Evolutionary conservation across 2,797 vertebrate species (phyloP).

Genomic region (Threskiornis aethiopicus): DNA sequence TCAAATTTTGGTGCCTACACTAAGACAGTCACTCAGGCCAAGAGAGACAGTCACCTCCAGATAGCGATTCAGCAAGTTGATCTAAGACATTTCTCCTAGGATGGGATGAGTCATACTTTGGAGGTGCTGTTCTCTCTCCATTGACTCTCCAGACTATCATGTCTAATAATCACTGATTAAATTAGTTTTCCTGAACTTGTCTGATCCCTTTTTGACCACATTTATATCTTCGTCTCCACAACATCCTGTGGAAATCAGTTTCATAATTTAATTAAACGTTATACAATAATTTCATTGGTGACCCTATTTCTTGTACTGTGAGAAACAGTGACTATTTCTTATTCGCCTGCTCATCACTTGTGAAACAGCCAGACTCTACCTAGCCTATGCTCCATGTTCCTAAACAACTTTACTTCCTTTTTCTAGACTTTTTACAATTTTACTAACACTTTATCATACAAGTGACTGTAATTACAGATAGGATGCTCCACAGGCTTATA

Average conservation of each 20-base stretch:
- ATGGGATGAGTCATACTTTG: slow-evolving; percentile 36
- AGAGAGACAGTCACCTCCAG: background rate
- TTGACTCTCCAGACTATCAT: slow-evolving; percentile 48
- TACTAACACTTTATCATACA: background rate
- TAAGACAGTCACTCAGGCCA: background rate
- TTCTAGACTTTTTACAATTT: background rate
- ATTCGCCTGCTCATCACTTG: background rate
- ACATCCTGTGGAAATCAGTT: slow-evolving; percentile 56
- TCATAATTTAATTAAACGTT: background rate
- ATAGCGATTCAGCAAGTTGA: background rate
- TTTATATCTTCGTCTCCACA: slow-evolving; percentile 43
- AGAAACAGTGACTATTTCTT: background rate
- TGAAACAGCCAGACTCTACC: background rate
- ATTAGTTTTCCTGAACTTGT: slow-evolving; percentile 46
- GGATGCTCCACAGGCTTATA: background rate
- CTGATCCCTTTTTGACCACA: slow-evolving; percentile 53
- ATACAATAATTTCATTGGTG: slow-evolving; percentile 44
- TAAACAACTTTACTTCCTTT: background rate
- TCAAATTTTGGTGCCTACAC: background rate
- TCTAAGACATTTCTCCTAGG: background rate
- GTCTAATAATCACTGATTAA: slow-evolving; percentile 47
- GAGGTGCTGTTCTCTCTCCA: slow-evolving; percentile 43
- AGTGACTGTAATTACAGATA: background rate
- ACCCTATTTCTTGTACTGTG: background rate
- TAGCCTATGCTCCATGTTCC: background rate